Evolutionary conservation across 2,797 vertebrate genomes (phyloP).

Genomic region (Kryptolebias ocellatus): DNA sequence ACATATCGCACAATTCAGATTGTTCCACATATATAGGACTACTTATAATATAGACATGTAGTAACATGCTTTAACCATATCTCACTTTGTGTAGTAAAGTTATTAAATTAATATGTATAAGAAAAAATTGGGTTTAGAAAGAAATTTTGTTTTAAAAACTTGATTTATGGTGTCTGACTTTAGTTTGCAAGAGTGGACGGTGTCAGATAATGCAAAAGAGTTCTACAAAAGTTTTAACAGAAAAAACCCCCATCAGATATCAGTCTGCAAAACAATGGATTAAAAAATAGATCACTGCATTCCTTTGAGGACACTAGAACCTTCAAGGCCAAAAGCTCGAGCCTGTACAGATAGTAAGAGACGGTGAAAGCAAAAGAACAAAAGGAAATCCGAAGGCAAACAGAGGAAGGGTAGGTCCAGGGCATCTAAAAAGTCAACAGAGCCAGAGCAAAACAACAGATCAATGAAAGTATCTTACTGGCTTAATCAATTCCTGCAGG

Average conservation of each 20-base stretch:
- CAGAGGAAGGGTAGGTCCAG: conserved; percentile 15
- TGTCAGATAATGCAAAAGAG: background rate
- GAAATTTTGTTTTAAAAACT: background rate
- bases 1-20: too few relatives aligned
- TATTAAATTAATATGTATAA: background rate
- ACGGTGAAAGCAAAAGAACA: conserved; percentile 18
- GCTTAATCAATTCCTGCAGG: conserved; percentile 52
- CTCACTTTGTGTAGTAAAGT: background rate
- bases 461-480: conserved; percentile 53
- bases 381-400: conserved; percentile 22
- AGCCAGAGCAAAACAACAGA: conserved; percentile 44
- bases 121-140: background rate
- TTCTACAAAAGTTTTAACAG: background rate
- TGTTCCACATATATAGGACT: too few relatives aligned
- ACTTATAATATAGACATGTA: too few relatives aligned
- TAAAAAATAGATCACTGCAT: conserved; percentile 27
- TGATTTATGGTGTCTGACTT: background rate
- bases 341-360: conserved; percentile 1
- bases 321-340: conserved; percentile 21
- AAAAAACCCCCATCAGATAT: background rate
- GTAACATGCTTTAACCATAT: too few relatives aligned
- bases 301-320: conserved; percentile 24
- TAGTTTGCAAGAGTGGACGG: background rate
- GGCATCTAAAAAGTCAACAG: conserved; percentile 44
- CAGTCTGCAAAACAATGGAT: conserved; percentile 8